phyloP scores from a whole-genome alignment of 2,113 vertebrate genomes.

The Polypterus senegalus region DNA sequence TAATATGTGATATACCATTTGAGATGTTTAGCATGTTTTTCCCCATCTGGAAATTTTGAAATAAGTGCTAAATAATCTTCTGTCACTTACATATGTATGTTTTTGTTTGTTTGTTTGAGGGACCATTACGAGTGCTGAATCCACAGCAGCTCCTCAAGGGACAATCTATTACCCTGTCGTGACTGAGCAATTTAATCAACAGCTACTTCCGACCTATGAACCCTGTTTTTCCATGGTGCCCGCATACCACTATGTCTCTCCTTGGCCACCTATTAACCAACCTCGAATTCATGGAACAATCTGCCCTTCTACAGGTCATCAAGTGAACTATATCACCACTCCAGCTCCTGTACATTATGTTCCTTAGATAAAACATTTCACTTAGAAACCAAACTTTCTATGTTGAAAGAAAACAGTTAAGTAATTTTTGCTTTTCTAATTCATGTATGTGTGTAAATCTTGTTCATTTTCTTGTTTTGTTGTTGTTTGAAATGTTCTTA shows the following conservation, averaged over 20 bases:
- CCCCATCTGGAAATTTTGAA: no score
- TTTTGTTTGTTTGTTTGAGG: slow-evolving; percentile 38
- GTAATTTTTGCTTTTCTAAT: no score
- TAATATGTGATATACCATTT: no score
- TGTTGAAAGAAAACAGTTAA: no score
- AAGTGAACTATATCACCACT: slow-evolving; percentile 54
- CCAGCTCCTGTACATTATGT: slow-evolving; percentile 55
- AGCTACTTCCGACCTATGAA: slow-evolving; percentile 58
- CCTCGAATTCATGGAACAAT: slow-evolving; percentile 34
- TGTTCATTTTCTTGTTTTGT: no score
- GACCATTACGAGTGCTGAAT: slow-evolving; percentile 45
- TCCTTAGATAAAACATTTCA: slow-evolving; percentile 32
- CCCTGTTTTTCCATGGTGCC: slow-evolving; percentile 52
- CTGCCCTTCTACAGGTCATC: slow-evolving; percentile 43
- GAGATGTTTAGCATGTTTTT: no score
- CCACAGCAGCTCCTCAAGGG: slow-evolving; percentile 37
- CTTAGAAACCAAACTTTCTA: no score
- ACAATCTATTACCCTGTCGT: slow-evolving; percentile 59
- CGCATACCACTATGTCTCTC: slow-evolving; percentile 40
- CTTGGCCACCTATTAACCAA: slow-evolving; percentile 54
- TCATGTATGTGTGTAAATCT: no score
- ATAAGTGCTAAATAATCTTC: no score
- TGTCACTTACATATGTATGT: neutral
- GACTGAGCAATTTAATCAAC: slow-evolving; percentile 53
- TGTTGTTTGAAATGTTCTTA: no score